Base-by-base conservation (phyloP, 2,113 vertebrate species). In the Apodemus speciosus region DNA sequence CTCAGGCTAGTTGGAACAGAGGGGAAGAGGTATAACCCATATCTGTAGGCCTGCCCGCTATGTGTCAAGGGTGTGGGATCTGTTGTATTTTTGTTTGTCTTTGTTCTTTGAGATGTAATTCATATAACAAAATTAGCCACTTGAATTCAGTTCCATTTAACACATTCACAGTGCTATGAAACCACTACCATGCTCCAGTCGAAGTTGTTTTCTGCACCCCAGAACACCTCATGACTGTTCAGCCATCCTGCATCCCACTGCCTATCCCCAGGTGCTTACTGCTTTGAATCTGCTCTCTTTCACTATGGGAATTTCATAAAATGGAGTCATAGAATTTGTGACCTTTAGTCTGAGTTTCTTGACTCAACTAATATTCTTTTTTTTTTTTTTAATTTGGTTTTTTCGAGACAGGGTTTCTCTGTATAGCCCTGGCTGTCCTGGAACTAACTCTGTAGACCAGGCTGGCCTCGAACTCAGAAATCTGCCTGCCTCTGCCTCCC, bases 81-180 rank as follows among this genome's bases (percentile, higher is more conserved):
- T 91, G 51, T 5, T 51, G 30, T 25, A 38, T 40, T 43, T 86
- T 77, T 92, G 58, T 43, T 83, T 32, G 40, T 25, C n/a, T 81
- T 71, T 92, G 46, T 38, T 85, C 86, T 92, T 85, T 64, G 18
- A 90, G 53, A 43, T 75, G 38, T 81, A 94, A 92, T 86, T 72
- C 38, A 68, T n/a, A 30, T 38, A 72, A 94, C 56, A 64, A 93
- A 95, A 71, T 94, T 46, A 89, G 69, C 76, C 21, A 69, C 84
- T 91, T 92, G 43, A 51, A 0, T 91, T 95, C 3, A 20, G 13
- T 87, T 94, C 75, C 7, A 62, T 91, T 88, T 80, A 90, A n/a
- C 21, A 88, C 27, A n/a, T 88, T 93, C 16, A 62, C 9, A 25
- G 3, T 84, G 20, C 91, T 88, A 43, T 79, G 25, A 35, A 66